phyloP scores from a whole-genome alignment of 1,140 invertebrate species.

The Brachionus sp. region DNA sequence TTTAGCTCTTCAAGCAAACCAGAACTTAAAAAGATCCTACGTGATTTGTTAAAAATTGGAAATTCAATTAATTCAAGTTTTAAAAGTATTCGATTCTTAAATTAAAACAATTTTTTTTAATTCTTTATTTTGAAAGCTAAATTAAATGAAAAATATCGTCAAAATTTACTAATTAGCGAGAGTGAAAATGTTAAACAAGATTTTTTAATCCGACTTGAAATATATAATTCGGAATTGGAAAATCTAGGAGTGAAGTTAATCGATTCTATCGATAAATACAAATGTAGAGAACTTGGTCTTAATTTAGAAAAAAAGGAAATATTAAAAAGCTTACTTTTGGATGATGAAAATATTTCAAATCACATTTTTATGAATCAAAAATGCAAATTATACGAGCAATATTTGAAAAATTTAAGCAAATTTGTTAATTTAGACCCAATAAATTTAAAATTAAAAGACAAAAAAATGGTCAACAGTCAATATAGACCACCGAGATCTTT shows the following conservation, averaged over 20 bases:
- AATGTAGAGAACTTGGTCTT: background rate
- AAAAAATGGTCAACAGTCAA: background rate
- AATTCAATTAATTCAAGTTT: background rate
- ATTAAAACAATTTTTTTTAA: background rate
- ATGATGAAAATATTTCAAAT: background rate
- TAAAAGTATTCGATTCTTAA: background rate
- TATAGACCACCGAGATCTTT: background rate
- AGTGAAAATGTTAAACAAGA: background rate
- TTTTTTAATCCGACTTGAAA: background rate
- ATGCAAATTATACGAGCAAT: conserved; percentile 30
- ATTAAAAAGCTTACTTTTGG: background rate
- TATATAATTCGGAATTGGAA: background rate
- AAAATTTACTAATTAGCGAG: background rate
- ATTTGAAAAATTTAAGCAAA: background rate
- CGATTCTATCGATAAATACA: background rate
- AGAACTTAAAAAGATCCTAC: background rate
- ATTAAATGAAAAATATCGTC: background rate
- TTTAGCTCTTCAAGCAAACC: background rate
- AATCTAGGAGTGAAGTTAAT: background rate
- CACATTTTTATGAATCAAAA: conserved; percentile 15
- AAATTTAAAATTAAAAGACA: background rate
- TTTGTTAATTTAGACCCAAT: background rate
- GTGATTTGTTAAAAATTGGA: background rate
- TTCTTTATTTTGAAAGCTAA: background rate
- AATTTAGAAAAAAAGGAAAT: background rate